A percentile compares a stretch with the other conserved stretches of the same genome.
These are phyloP conservation scores for Polypedilum vanderplanki DNA, from an alignment of 1,140 invertebrate species.

Conservation along the genomic window DNA sequence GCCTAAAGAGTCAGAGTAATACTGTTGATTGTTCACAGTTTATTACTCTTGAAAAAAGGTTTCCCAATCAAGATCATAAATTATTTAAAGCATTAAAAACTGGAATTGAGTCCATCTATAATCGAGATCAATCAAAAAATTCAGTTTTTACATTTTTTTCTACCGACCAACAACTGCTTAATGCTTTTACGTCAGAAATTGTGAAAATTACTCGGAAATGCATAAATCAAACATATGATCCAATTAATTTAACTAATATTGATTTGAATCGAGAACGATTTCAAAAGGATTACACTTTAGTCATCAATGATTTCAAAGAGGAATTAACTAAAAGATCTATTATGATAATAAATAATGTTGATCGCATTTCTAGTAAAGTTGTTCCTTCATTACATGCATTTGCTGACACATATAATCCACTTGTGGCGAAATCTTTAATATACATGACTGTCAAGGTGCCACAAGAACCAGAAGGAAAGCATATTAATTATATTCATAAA, in stretches of 20 bases:
- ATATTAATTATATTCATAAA: neutral
- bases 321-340: neutral
- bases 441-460: constrained; percentile 37
- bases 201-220: neutral
- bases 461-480: neutral
- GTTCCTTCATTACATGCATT: constrained; percentile 40
- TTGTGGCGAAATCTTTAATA: constrained; percentile 36
- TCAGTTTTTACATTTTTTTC: neutral
- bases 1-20: no score
- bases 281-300: constrained; percentile 37
- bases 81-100: neutral
- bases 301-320: constrained; percentile 35
- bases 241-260: neutral
- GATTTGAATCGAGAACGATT: constrained; percentile 33
- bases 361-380: constrained; percentile 35
- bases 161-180: neutral
- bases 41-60: neutral
- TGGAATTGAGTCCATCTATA: neutral
- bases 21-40: neutral
- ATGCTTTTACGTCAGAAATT: neutral
- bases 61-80: neutral
- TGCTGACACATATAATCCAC: constrained; percentile 39
- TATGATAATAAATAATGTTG: constrained; percentile 38
- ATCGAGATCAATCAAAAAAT: neutral
- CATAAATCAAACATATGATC: neutral